phyloP scores from a whole-genome alignment of 2,113 vertebrate genomes.

The Xiphophorus maculatus region DNA sequence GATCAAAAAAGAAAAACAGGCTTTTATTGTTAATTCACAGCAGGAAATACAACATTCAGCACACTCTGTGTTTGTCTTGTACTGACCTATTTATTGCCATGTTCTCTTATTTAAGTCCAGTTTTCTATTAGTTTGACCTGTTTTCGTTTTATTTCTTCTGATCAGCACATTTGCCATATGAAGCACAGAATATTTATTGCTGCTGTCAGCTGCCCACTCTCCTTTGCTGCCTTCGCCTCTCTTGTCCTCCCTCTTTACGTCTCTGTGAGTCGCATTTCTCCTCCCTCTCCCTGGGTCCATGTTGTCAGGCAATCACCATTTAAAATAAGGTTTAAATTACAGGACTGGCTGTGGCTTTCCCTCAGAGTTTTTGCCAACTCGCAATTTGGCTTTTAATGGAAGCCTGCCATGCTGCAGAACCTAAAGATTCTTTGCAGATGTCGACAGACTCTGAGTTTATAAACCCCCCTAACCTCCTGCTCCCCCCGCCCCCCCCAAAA shows the following conservation, averaged over 20 bases:
- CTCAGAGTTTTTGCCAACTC: conserved; percentile 97
- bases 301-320: conserved; percentile 82
- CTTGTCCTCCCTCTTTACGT: conserved; percentile 16
- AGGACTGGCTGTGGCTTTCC: conserved; percentile 94
- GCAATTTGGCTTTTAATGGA: conserved; percentile 99
- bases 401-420: conserved; percentile 95
- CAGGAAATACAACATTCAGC: not conserved
- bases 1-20: not conserved
- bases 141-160: not conserved
- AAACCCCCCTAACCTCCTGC: conserved; percentile 42
- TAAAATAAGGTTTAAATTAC: conserved; percentile 99
- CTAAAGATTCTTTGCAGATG: conserved; percentile 98
- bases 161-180: not conserved
- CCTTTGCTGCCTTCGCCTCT: conserved; percentile 31
- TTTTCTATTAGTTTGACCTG: not conserved
- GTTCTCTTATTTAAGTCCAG: not conserved
- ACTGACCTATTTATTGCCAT: not conserved
- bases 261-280: conserved; percentile 35
- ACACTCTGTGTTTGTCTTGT: not conserved
- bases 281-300: conserved; percentile 56
- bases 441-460: conserved; percentile 89
- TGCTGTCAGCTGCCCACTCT: conserved; percentile 18
- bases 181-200: conserved; percentile 3
- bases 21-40: not conserved
- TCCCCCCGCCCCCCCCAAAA: no score